Conservation (phyloP, 37 sponge, comb jelly and placozoan genomes). For the Cladorhizidae sp. region DNA sequence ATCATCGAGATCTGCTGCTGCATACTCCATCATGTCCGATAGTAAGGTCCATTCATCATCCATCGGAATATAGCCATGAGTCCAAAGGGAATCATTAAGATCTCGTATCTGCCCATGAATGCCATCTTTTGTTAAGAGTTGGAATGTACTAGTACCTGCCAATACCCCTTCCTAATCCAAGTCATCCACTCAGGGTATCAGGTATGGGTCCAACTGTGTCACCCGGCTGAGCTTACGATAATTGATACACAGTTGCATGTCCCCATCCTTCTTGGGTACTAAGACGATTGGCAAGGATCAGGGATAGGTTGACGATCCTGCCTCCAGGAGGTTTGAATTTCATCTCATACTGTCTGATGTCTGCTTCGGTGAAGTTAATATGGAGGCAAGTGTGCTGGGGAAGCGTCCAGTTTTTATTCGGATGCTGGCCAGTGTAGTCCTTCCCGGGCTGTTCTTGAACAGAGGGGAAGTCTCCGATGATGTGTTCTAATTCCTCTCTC, state of each 20-base stretch:
- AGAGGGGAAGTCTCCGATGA: background rate
- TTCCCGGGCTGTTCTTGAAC: conserved; percentile 3
- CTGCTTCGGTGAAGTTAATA: conserved; percentile 21
- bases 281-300: conserved; percentile 48
- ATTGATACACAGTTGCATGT: conserved; percentile 5
- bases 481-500: background rate
- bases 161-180: conserved; percentile 23
- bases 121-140: background rate
- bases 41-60: background rate
- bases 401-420: conserved; percentile 23
- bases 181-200: conserved; percentile 39
- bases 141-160: conserved; percentile 43
- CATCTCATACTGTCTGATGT: conserved; percentile 11
- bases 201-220: conserved; percentile 22
- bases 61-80: background rate
- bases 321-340: conserved; percentile 21
- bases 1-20: too few relatives aligned
- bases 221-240: background rate
- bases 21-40: background rate
- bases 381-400: conserved; percentile 10
- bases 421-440: background rate
- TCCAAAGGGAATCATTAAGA: background rate
- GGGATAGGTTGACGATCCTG: conserved; percentile 37
- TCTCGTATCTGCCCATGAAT: background rate
- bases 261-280: conserved; percentile 41